These are phyloP conservation scores for Excalfactoria chinensis DNA, from an alignment of 2,113 vertebrate species.

Conservation along the genomic window DNA sequence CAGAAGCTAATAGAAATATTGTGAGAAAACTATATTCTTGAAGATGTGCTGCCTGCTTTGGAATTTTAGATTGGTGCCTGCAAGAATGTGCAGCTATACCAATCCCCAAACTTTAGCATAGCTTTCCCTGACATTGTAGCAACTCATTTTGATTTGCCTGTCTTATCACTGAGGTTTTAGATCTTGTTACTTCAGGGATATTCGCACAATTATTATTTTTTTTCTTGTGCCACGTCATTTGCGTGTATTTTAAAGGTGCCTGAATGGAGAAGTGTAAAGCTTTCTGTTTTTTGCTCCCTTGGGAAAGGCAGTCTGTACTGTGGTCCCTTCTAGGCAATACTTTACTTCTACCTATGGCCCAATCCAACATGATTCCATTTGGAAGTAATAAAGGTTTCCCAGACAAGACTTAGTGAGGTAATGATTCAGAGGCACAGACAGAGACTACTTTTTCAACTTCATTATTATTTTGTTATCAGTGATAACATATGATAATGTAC, in stretches of 20 bases:
- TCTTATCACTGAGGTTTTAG: not conserved
- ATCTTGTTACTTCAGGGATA: not conserved
- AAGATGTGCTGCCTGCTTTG: not conserved
- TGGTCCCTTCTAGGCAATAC: not conserved
- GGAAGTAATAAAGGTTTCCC: not conserved
- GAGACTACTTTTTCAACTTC: not conserved
- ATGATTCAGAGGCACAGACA: not conserved
- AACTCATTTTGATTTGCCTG: not conserved
- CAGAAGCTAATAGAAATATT: constrained; percentile 57
- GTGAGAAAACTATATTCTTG: constrained; percentile 49
- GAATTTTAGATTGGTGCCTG: not conserved
- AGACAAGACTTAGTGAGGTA: not conserved
- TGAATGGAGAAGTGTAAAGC: not conserved
- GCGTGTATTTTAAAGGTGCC: not conserved
- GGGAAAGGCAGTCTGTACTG: not conserved
- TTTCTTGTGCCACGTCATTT: not conserved
- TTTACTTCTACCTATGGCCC: not conserved
- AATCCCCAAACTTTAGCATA: not conserved
- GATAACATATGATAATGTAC: not conserved
- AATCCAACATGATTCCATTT: not conserved
- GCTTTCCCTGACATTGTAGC: not conserved
- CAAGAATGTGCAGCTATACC: not conserved
- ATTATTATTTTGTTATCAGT: constrained; percentile 10
- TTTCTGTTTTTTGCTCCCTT: not conserved
- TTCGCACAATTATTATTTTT: not conserved